Conservation (phyloP, 1,140 invertebrate genomes). For the Eupristina koningsbergeri region DNA sequence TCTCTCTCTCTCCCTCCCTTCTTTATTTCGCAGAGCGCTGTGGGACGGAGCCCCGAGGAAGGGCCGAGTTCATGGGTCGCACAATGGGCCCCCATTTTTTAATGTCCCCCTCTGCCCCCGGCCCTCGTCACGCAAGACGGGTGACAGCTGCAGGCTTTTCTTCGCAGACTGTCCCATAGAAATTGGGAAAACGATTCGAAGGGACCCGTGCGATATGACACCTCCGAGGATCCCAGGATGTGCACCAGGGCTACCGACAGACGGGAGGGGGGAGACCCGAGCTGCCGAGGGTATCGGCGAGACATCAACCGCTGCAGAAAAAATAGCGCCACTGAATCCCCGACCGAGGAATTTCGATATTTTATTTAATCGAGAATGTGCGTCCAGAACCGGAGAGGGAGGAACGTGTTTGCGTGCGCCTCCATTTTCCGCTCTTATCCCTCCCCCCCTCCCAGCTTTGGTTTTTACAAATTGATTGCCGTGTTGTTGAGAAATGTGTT, state of each 20-base stretch:
- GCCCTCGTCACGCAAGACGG: neutral
- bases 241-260: too few species aligned
- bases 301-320: neutral
- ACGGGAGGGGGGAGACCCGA: neutral
- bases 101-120: neutral
- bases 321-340: neutral
- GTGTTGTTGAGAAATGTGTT: too few species aligned
- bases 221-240: neutral
- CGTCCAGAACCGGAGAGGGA: neutral
- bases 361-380: neutral
- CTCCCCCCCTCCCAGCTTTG: neutral
- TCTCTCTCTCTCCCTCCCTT: neutral
- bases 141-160: slow-evolving; percentile 22
- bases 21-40: neutral
- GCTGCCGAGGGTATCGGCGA: neutral
- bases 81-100: slow-evolving; percentile 41
- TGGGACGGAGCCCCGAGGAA: neutral
- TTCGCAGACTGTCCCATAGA: neutral
- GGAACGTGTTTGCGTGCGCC: neutral
- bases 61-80: neutral
- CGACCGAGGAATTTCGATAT: neutral
- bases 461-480: neutral
- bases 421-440: neutral
- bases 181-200: neutral
- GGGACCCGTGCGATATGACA: neutral